These are phyloP conservation scores for Drosophila orosa DNA, from an alignment of 1,140 invertebrate genomes.

Conservation along the genomic window DNA sequence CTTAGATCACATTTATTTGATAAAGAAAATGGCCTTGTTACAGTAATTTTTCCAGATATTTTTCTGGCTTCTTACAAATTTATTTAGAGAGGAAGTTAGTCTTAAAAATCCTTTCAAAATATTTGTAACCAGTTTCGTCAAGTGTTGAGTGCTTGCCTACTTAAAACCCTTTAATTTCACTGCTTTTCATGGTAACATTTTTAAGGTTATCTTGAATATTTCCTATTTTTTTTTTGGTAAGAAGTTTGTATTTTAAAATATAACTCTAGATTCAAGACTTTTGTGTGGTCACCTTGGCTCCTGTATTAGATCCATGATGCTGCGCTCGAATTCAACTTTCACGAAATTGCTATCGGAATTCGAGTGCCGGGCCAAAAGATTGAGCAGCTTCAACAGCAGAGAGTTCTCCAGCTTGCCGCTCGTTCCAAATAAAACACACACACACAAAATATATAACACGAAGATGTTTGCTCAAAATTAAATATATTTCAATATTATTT, in stretches of 20 bases:
- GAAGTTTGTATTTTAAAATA: not conserved
- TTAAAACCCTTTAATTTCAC: not conserved
- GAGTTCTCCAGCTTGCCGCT: conserved; percentile 79
- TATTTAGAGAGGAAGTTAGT: no score
- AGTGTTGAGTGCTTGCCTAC: no score
- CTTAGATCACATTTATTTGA: no score
- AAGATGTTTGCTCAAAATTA: not conserved
- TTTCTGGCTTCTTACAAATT: no score
- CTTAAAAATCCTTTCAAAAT: not conserved
- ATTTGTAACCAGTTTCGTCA: not conserved
- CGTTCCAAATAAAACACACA: conserved; percentile 22
- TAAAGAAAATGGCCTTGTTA: not conserved
- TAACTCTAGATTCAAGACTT: not conserved
- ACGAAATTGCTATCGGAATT: conserved; percentile 71
- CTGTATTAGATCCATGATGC: conserved; percentile 82
- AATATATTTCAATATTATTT: conserved; percentile 11
- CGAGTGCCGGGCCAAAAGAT: conserved; percentile 64
- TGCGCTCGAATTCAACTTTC: conserved; percentile 82
- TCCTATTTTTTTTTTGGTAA: not conserved
- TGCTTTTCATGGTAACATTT: not conserved
- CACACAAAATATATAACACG: conserved; percentile 11
- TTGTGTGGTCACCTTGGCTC: conserved; percentile 65
- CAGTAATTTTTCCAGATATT: no score
- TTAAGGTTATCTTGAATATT: not conserved
- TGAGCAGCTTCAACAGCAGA: conserved; percentile 74